These are phyloP conservation scores for Mormyrus lacerda DNA, from an alignment of 2,113 vertebrate species.

Conservation along the genomic window DNA sequence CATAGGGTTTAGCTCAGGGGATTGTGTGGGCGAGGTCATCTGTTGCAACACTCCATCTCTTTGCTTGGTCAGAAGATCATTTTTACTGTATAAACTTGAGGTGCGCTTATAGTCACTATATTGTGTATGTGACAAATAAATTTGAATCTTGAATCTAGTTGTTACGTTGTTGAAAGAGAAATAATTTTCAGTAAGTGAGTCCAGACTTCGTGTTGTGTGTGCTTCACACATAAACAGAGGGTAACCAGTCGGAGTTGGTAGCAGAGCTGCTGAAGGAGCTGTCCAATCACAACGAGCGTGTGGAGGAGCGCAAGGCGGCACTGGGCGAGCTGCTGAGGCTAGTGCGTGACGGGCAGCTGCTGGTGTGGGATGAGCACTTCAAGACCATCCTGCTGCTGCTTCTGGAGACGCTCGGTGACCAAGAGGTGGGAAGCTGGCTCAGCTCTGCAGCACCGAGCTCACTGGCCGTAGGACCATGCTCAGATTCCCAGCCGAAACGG, in stretches of 20 bases:
- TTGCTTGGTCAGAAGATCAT: neutral
- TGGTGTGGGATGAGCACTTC: conserved; percentile 93
- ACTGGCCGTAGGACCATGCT: neutral
- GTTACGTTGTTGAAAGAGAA: neutral
- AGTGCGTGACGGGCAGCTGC: conserved; percentile 74
- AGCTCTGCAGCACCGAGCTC: neutral
- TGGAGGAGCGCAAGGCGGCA: conserved; percentile 79
- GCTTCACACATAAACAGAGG: conserved; percentile 36
- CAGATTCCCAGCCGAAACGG: neutral
- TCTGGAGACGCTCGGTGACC: conserved; percentile 87
- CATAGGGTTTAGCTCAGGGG: neutral
- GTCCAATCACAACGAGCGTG: conserved; percentile 77
- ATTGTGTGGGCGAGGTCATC: neutral
- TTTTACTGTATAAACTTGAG: neutral
- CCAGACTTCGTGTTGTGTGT: neutral
- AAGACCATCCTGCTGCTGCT: conserved; percentile 87
- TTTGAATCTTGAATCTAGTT: too few species aligned
- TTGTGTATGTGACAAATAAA: too few species aligned
- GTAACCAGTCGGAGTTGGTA: conserved; percentile 78
- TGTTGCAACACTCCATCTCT: neutral
- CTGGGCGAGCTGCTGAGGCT: conserved; percentile 85
- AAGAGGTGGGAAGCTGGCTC: conserved; percentile 61
- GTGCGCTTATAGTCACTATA: too few species aligned
- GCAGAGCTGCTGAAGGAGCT: conserved; percentile 84
- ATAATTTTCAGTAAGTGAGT: neutral